phyloP scores from a whole-genome alignment of 2,797 vertebrate species.

The Avahi laniger region DNA sequence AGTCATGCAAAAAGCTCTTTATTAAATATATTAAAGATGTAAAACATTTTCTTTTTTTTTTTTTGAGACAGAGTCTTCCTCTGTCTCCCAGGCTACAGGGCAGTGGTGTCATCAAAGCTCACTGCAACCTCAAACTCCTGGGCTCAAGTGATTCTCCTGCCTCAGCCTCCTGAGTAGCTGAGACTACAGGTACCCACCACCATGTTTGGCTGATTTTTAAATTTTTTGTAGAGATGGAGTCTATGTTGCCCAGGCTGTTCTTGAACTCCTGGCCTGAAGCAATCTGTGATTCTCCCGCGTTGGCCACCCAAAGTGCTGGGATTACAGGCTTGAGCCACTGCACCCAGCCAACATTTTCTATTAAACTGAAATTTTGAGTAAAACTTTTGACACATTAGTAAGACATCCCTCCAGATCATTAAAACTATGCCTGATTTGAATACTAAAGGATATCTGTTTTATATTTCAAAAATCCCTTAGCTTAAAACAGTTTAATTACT shows the following conservation, averaged over 20 bases:
- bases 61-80: not conserved
- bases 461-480: conserved; percentile 39
- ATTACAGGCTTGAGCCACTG: not conserved
- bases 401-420: not conserved
- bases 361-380: not conserved
- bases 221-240: not conserved
- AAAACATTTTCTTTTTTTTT: not conserved
- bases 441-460: not conserved
- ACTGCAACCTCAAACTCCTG: not conserved
- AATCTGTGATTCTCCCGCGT: not conserved
- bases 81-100: not conserved
- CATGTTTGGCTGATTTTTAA: not conserved
- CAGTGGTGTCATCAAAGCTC: not conserved
- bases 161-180: not conserved
- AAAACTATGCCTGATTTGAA: not conserved
- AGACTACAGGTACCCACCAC: not conserved
- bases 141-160: not conserved
- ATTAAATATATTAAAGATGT: not conserved
- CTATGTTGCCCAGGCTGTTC: not conserved
- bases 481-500: conserved; percentile 23
- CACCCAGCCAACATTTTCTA: not conserved
- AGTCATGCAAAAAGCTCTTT: not conserved
- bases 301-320: not conserved
- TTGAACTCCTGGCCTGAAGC: not conserved
- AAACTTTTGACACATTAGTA: not conserved